Base-by-base conservation (phyloP, 2,888 invertebrate species). In the Drosophila koepferae region DNA sequence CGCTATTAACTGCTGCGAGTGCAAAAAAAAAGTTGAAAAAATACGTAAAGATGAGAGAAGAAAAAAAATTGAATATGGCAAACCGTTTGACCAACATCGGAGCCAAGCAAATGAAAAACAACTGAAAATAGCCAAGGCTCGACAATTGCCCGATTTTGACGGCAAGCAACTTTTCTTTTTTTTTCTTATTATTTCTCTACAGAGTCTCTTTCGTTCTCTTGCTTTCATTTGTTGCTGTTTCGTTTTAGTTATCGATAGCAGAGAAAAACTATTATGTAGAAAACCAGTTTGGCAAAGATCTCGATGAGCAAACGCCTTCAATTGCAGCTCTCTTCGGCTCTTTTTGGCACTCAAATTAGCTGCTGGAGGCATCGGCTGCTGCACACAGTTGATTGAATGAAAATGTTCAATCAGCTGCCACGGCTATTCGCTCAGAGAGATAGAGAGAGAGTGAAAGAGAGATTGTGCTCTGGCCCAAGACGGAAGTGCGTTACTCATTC, bases 161-260 rank as follows among this genome's bases (percentile, higher is more conserved):
- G 63, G 72, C 51, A 78, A 81, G 77, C 81, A 84, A 86, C 81
- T 84, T 89, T 84, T 81, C 87, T 77, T 84, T 81, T 84, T 81
- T 84, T 75, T 63, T 18, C 63, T 70, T 69, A 65, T 75, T 58
- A 48, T 56, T 28, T 53, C 14, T 23, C 8, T 44, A 10, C n/a
- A 34, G 41, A 20, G 20, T 53, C 54, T 48, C 55, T 48, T 23
- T 53, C 38, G 49, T 40, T 76, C 44, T 55, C 55, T 53, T 38
- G 44, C 55, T 66, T 63, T 77, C 65, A 53, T 74, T 70, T 44
- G 40, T 23, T 18, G 34, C 28, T 55, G 1, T 46, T 44, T 18
- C 46, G 73, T 78, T 74, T 68, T 63, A 56, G 74, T 56, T 64
- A 78, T 78, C 64, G 74, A 80, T 72, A 77, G 59, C 34, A 20